These are phyloP conservation scores for Lobophora halterata DNA, from an alignment of 2,888 invertebrate genomes.

Conservation along the genomic window DNA sequence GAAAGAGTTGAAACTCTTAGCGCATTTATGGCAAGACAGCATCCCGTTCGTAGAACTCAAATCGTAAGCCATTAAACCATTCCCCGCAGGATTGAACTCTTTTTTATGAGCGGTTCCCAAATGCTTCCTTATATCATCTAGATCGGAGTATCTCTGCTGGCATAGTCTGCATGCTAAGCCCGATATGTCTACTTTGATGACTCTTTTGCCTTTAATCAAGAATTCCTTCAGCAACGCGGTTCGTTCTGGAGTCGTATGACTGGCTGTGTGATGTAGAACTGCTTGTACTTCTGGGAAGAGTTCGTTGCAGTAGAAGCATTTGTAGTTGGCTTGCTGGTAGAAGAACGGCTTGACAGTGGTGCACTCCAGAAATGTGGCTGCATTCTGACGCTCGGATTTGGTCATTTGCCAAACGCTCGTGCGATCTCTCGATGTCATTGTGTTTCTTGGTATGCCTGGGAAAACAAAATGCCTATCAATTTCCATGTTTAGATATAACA, in stretches of 20 bases:
- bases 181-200: constrained; percentile 72
- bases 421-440: constrained; percentile 10
- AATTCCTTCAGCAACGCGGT: constrained; percentile 56
- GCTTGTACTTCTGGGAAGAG: constrained; percentile 65
- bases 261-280: constrained; percentile 31
- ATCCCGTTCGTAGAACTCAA: constrained; percentile 54
- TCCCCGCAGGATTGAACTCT: constrained; percentile 68
- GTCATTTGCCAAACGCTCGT: constrained; percentile 77
- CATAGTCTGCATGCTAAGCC: constrained; percentile 63
- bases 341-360: constrained; percentile 68
- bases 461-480: constrained; percentile 32
- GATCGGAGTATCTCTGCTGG: constrained; percentile 58
- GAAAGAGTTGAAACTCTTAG: constrained; percentile 66
- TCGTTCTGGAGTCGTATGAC: constrained; percentile 48
- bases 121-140: constrained; percentile 65
- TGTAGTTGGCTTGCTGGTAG: constrained; percentile 72
- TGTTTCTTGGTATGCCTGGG: constrained; percentile 38
- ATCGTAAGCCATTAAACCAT: constrained; percentile 68
- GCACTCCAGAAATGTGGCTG: constrained; percentile 64
- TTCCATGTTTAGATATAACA: constrained; percentile 24
- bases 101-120: constrained; percentile 54
- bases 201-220: constrained; percentile 65
- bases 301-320: constrained; percentile 71
- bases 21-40: constrained; percentile 62
- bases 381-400: constrained; percentile 66